A percentile compares a stretch with the other conserved stretches of the same genome.
Evolutionary conservation across 2,113 vertebrate species (phyloP).

Genomic region (Brachionichthys hirsutus): DNA sequence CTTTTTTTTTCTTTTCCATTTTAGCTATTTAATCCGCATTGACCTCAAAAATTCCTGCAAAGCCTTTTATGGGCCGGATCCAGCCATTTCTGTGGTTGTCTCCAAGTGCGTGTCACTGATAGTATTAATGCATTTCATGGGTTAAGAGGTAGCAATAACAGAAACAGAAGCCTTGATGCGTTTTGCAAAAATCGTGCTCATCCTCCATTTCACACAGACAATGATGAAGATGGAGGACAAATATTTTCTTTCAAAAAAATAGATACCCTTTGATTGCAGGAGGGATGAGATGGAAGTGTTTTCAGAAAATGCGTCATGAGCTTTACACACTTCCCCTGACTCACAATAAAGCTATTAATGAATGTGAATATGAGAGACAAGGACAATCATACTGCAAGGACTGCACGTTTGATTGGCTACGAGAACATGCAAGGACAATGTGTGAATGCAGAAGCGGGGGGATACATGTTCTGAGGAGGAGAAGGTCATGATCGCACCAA

Average conservation of each 20-base stretch:
- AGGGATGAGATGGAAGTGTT: too few relatives aligned
- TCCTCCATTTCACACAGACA: too few relatives aligned
- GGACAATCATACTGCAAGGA: not conserved
- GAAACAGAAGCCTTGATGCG: too few relatives aligned
- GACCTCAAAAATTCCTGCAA: slow-evolving; percentile 48
- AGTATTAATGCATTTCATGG: slow-evolving; percentile 17
- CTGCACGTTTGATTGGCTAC: not conserved
- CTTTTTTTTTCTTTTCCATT: slow-evolving; percentile 42
- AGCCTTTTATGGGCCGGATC: slow-evolving; percentile 29
- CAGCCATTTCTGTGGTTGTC: slow-evolving; percentile 45
- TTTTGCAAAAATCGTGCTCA: slow-evolving; percentile 4
- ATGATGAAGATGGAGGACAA: not conserved
- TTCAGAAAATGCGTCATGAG: too few relatives aligned
- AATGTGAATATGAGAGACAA: not conserved
- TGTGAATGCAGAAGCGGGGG: not conserved
- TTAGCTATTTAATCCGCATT: slow-evolving; percentile 49
- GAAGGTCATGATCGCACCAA: too few relatives aligned
- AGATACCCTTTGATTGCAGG: too few relatives aligned
- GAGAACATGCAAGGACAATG: not conserved
- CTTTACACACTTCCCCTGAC: too few relatives aligned
- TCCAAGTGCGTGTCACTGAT: slow-evolving; percentile 46
- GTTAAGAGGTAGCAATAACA: not conserved
- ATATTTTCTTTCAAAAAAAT: too few relatives aligned
- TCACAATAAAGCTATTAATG: too few relatives aligned
- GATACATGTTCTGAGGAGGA: not conserved